A percentile compares a stretch with the other conserved stretches of the same genome.
Conservation (phyloP, 1,140 invertebrate species). For the Holotrichia oblita region DNA sequence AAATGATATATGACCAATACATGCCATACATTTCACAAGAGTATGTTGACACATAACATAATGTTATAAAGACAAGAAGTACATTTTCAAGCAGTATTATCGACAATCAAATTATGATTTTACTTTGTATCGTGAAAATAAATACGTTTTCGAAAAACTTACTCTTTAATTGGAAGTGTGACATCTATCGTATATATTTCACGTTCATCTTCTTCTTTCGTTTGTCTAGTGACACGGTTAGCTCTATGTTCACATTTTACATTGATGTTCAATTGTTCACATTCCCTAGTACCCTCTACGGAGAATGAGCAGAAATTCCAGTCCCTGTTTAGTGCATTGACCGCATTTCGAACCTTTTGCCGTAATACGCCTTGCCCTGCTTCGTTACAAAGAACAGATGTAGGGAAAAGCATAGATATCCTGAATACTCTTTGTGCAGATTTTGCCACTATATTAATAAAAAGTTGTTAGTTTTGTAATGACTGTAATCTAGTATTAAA, state of each 20-base stretch:
- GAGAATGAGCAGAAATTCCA: conserved; percentile 95
- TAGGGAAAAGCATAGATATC: conserved; percentile 92
- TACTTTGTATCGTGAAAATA: background rate
- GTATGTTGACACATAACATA: background rate
- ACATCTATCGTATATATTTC: conserved; percentile 82
- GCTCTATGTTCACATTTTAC: conserved; percentile 87
- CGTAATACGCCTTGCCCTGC: conserved; percentile 90
- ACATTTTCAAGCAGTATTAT: background rate
- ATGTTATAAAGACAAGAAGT: background rate
- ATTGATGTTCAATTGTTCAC: conserved; percentile 87
- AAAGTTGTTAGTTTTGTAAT: conserved; percentile 51
- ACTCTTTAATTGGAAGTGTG: conserved; percentile 83
- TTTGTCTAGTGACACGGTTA: conserved; percentile 70
- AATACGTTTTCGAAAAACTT: conserved; percentile 62
- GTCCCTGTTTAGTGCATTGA: conserved; percentile 88
- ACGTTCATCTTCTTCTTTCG: conserved; percentile 71
- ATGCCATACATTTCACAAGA: background rate
- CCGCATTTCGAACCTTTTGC: conserved; percentile 86
- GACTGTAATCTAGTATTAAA: background rate
- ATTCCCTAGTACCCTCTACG: conserved; percentile 82
- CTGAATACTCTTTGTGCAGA: conserved; percentile 92
- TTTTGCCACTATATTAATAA: conserved; percentile 69
- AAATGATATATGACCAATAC: background rate
- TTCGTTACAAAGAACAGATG: conserved; percentile 92
- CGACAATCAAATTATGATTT: background rate